Evolutionary conservation across 2,888 invertebrate genomes (phyloP), one percentile per base, ranked within the genome.

Genomic region (Calameuta filiformis): DNA sequence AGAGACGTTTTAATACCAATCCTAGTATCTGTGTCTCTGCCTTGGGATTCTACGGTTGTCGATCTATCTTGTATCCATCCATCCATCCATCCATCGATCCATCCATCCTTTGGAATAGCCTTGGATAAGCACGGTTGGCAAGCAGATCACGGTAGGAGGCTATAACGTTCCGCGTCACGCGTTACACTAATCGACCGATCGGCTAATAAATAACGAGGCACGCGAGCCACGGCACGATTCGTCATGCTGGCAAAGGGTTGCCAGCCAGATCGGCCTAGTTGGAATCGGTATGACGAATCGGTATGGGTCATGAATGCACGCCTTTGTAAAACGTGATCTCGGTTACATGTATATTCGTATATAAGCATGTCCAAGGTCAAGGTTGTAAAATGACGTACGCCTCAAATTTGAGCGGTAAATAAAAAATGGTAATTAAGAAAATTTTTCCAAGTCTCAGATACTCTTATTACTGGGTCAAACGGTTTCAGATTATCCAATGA

Each of bases 241-340:
- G 88, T 78, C 80, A 81, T 87, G 89, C 33, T 87, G 89, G 87
- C 88, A 90, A 90, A 89, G 89, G 90, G 90, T 89, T 88, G 74
- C 74, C 34, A 30, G 37, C 33, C 71, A 34, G 35, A 35, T 74
- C 33, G 33, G 74, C n/a, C 34, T 35, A 33, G 35, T 71, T 82
- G 75, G 82, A 79, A 89, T 86, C 87, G 83, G 84, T 85, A 86
- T 79, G 84, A 85, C 89, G 81, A 89, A 89, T 89, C 84, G 78
- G 77, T 83, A 12, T 80, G 77, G 75, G 84, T 81, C 79, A 81
- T 82, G 80, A 85, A 83, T 84, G 71, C 71, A 34, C 15, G 12
- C 71, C 56, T 56, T 6, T 56, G 6, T 56, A 56, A 40, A 40
- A 23, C 23, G 56, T 56, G 23, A 56, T 56, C 56, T 56, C 23